Percentiles rank a stretch among this genome's conserved stretches.
phyloP scores from a whole-genome alignment of 2,113 vertebrate species.

The Lethenteron reissneri region DNA sequence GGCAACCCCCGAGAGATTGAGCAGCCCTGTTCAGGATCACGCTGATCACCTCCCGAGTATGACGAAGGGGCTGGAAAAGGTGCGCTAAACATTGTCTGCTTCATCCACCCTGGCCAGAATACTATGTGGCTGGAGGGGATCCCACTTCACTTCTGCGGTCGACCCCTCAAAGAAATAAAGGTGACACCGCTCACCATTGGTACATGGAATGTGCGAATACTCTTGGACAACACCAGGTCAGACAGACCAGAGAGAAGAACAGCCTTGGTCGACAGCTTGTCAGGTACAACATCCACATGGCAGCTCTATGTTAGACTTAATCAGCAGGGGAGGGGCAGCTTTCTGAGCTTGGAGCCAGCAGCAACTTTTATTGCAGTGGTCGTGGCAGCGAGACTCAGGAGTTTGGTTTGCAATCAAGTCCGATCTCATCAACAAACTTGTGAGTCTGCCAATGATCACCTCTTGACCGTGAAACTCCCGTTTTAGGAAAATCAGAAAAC shows the following conservation, averaged over 20 bases:
- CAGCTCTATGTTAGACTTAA: neutral
- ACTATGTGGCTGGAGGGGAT: neutral
- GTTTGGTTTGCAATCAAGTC: neutral
- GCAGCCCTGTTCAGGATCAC: neutral
- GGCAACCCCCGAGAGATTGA: neutral
- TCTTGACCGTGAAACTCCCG: neutral
- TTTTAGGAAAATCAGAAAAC: neutral
- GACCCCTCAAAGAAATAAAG: neutral
- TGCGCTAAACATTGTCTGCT: neutral
- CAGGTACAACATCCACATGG: neutral
- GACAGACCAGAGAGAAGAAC: conserved; percentile 3
- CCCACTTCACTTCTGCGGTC: neutral
- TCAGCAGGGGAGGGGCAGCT: neutral
- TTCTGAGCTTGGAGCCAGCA: neutral
- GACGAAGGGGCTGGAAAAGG: neutral
- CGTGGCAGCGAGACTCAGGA: neutral
- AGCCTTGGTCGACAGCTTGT: neutral
- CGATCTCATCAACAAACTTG: neutral
- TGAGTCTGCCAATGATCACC: neutral
- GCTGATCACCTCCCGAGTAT: neutral
- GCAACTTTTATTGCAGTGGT: neutral
- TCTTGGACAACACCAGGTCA: neutral
- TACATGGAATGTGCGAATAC: neutral
- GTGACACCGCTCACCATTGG: conserved; percentile 3
- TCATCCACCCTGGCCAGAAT: neutral